Evolutionary conservation across 2,888 invertebrate species (phyloP), one percentile per base, ranked within the genome.

Genomic region (Bruchidius siliquastri): DNA sequence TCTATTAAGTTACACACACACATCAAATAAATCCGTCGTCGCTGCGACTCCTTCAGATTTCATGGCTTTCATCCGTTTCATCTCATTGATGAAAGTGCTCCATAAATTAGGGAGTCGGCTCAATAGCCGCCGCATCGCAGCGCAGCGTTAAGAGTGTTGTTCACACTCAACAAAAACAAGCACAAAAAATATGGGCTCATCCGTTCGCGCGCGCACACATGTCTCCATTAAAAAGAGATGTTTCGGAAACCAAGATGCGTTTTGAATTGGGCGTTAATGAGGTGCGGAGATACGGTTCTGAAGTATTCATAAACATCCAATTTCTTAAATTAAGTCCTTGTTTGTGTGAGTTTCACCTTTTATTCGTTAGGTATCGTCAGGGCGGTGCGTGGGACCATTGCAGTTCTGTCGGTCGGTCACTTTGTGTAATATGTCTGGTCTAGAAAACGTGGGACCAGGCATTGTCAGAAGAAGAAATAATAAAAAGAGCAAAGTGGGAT

Each of bases 141-240:
- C 49, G 18, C 13, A 49, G 49, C 49, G 49, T 49, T 49, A 49
- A 49, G 49, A 49, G 49, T 49, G 49, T 49, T 49, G 49, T 49
- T 49, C 49, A 49, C 49, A 49, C 49, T 49, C 49, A 49, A 49
- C 49, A 49, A 49, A 49, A 49, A 49, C 49, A 49, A 49, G 49
- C 49, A 49, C 49, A 49, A 49, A 49, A 49, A 49, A 49, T 49
- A 49, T 49, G 49, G 49, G 49, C 49, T 49, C 49, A 49, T 49
- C 49, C 49, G 49, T 49, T 49, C 49, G 8, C 49, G 49, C 49
- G 49, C 49, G 18, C 74, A 74, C 75, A 49, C 49, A 49, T 49
- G 49, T 49, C 49, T 49, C 49, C 49, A 49, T 49, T 49, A 49
- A 49, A 75, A 32, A 74, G 26, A 68, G 71, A 71, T 74, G 74